Evolutionary conservation across 2,888 invertebrate genomes (phyloP), one percentile per base, ranked within the genome.

Genomic region (Monochamus alternatus): DNA sequence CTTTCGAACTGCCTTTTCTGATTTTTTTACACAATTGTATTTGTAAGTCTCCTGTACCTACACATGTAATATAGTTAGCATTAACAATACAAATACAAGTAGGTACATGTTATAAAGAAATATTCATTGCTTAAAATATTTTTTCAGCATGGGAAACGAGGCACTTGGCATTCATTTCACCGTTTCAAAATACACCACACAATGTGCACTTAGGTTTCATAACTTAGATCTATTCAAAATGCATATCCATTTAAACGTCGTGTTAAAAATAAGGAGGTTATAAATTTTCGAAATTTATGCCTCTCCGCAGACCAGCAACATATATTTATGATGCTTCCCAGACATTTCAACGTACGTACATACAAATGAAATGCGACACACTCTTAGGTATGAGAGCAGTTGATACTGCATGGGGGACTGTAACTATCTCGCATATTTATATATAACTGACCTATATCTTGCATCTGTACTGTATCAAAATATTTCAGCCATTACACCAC

Each of bases 381-480:
- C 47, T 47, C 3, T 47, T 47, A 7, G 47, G 47, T 47, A 47
- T 12, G 47, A 1, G 9, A 47, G 47, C 47, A 47, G 47, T 12
- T 47, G 47, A 47, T 47, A 12, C 47, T 47, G 47, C 10, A 47
- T 47, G 47, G 9, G 47, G 47, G 47, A 12, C 47, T 47, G 47
- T 38, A 55, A 55, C 55, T 55, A 55, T 55, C 14, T 55, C 14
- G 55, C 22, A 55, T 55, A 55, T 55, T n/a, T 55, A 55, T 55
- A 22, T 55, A 55, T 55, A 55, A 55, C 55, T 55, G 22, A 55
- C 55, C 55, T 55, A 55, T 55, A 55, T 55, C 55, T 55, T 55
- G 47, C 47, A 47, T 47, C 47, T 47, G 12, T 12, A 47, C 47
- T 38, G 38, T 38, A 38, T 38, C 38, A 38, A 38, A 22, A 38